Percentiles rank a stretch among this genome's conserved stretches.
These are phyloP conservation scores for Patella ulyssiponensis DNA, from an alignment of 2,888 invertebrate genomes.

Conservation along the genomic window DNA sequence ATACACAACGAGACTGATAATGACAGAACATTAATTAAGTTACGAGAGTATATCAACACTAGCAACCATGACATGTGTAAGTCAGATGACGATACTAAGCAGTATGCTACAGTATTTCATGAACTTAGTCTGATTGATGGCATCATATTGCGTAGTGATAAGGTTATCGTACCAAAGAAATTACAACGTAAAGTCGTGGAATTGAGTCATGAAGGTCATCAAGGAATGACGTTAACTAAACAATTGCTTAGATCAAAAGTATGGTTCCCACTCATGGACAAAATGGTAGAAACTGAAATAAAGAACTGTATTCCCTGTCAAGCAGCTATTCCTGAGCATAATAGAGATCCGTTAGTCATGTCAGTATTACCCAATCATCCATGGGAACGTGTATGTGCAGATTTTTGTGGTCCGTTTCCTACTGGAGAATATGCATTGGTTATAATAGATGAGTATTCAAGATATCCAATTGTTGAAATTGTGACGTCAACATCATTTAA, in stretches of 20 bases:
- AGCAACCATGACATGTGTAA: background rate
- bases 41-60: background rate
- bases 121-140: conserved; percentile 26
- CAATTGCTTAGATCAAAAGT: conserved; percentile 44
- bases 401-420: conserved; percentile 36
- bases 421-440: conserved; percentile 28
- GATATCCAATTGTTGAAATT: conserved; percentile 38
- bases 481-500: conserved; percentile 27
- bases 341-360: conserved; percentile 19
- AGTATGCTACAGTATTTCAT: conserved; percentile 26
- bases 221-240: conserved; percentile 47
- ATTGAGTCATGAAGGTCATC: conserved; percentile 47
- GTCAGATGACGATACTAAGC: background rate
- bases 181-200: conserved; percentile 37
- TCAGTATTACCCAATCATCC: conserved; percentile 13
- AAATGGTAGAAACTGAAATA: conserved; percentile 24
- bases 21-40: conserved; percentile 21
- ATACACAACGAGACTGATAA: conserved; percentile 20
- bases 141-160: conserved; percentile 29
- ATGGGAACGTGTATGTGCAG: conserved; percentile 31
- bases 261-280: conserved; percentile 49
- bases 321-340: conserved; percentile 25
- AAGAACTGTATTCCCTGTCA: conserved; percentile 40
- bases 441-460: conserved; percentile 18
- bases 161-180: conserved; percentile 38